These are phyloP conservation scores for Brachionus plicatilis DNA, from an alignment of 1,140 invertebrate genomes.

Conservation along the genomic window DNA sequence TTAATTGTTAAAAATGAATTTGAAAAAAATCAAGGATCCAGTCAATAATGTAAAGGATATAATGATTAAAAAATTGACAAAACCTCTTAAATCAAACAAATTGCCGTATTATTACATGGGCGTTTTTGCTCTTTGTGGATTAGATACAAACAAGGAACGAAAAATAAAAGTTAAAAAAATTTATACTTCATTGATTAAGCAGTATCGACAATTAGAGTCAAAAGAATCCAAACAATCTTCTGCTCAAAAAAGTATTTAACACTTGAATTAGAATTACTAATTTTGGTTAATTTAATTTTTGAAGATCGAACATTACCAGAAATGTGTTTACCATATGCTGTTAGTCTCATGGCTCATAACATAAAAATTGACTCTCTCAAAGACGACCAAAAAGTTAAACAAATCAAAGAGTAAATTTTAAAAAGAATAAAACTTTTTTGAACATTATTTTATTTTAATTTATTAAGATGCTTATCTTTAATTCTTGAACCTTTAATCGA, in stretches of 20 bases:
- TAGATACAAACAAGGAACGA: slow-evolving; percentile 73
- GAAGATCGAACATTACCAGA: not conserved
- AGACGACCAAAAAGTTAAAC: slow-evolving; percentile 31
- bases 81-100: slow-evolving; percentile 65
- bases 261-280: not conserved
- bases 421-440: not conserved
- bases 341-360: slow-evolving; percentile 33
- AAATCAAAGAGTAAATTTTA: slow-evolving; percentile 12
- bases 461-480: not conserved
- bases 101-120: slow-evolving; percentile 94
- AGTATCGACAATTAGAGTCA: not conserved
- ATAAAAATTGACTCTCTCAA: slow-evolving; percentile 37
- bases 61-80: slow-evolving; percentile 84
- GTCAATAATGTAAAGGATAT: slow-evolving; percentile 80
- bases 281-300: not conserved
- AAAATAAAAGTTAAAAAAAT: slow-evolving; percentile 66
- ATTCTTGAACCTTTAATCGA: slow-evolving; percentile 26
- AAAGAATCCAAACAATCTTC: not conserved
- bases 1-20: slow-evolving; percentile 32
- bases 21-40: slow-evolving; percentile 61
- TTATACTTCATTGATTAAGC: slow-evolving; percentile 75
- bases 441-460: not conserved
- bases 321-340: slow-evolving; percentile 30
- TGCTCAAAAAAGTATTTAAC: not conserved
- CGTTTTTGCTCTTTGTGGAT: slow-evolving; percentile 77